A percentile compares a stretch with the other conserved stretches of the same genome.
Evolutionary conservation across 1,140 invertebrate species (phyloP).

Genomic region (Chlorops oryzae): DNA sequence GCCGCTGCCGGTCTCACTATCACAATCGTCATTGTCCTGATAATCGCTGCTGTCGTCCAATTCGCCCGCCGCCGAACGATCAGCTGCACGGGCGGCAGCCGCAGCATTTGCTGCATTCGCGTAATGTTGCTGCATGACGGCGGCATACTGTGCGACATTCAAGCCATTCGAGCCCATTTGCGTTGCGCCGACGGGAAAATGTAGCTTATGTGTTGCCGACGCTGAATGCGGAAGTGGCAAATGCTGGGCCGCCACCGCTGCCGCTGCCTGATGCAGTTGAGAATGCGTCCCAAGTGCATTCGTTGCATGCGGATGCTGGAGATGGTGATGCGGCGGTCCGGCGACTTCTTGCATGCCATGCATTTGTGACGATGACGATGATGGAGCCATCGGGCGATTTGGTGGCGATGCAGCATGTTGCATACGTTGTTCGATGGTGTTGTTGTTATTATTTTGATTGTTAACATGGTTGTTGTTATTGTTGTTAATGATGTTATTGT

Average conservation of each 20-base stretch:
- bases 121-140: constrained; percentile 43
- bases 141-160: constrained; percentile 41
- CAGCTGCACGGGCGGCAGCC: constrained; percentile 20
- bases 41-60: constrained; percentile 39
- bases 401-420: constrained; percentile 1
- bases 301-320: background rate
- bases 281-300: background rate
- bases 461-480: constrained; percentile 21
- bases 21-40: constrained; percentile 42
- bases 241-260: constrained; percentile 16
- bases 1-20: constrained; percentile 37
- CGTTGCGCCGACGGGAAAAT: constrained; percentile 23
- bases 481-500: constrained; percentile 25
- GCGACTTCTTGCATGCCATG: background rate
- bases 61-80: constrained; percentile 16
- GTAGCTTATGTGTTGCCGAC: constrained; percentile 15
- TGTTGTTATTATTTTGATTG: constrained; percentile 1
- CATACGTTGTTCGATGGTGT: constrained; percentile 1
- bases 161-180: constrained; percentile 33
- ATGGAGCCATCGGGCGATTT: constrained; percentile 4
- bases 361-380: constrained; percentile 5
- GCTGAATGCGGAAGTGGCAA: constrained; percentile 13
- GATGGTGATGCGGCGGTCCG: background rate
- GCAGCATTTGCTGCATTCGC: constrained; percentile 34
- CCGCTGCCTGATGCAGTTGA: constrained; percentile 7